Percentiles rank a stretch among this genome's conserved stretches.
These are phyloP conservation scores for Hypomesus transpacificus DNA, from an alignment of 2,113 vertebrate species.

Conservation along the genomic window DNA sequence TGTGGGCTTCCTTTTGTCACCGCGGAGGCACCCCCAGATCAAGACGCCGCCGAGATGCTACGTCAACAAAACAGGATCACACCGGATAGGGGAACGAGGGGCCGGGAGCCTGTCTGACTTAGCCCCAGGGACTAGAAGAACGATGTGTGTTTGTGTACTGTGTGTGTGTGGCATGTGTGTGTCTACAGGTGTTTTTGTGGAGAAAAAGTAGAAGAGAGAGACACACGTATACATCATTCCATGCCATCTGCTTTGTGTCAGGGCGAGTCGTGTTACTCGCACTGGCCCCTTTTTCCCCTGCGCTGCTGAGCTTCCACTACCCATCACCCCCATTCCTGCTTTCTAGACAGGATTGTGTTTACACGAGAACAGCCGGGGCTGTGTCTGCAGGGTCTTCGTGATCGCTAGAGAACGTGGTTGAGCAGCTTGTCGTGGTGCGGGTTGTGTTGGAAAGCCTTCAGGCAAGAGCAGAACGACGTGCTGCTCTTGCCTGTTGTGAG, in stretches of 20 bases:
- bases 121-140: neutral
- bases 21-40: conserved; percentile 36
- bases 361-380: neutral
- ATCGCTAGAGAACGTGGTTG: neutral
- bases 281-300: neutral
- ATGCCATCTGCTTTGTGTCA: conserved; percentile 8
- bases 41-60: conserved; percentile 40
- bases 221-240: neutral
- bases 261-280: conserved; percentile 6
- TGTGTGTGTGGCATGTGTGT: conserved; percentile 1
- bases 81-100: conserved; percentile 14
- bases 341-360: neutral
- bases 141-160: conserved; percentile 1
- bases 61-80: conserved; percentile 45
- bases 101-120: conserved; percentile 2
- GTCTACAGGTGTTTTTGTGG: conserved; percentile 7
- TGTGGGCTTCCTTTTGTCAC: conserved; percentile 52
- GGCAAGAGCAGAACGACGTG: neutral
- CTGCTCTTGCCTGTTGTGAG: too few species aligned
- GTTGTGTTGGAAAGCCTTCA: neutral
- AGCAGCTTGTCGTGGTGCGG: neutral
- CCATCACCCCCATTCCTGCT: neutral
- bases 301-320: too few species aligned
- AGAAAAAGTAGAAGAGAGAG: neutral
- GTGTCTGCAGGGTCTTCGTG: neutral